Conservation (phyloP, 2,888 invertebrate genomes). For the Amphipoea oculea region DNA sequence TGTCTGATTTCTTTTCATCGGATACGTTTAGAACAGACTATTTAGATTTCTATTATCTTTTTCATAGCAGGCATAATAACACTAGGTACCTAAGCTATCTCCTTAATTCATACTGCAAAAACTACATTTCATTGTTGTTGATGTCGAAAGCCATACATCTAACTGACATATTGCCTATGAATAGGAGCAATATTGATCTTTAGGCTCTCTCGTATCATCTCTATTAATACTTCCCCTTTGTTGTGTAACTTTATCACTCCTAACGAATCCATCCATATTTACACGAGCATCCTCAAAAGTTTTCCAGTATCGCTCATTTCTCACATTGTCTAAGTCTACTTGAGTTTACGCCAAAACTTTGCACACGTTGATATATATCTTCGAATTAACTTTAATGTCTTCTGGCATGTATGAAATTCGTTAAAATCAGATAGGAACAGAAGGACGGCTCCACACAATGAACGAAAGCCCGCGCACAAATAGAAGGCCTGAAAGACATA, state of each 20-base stretch:
- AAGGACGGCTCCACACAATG: not conserved
- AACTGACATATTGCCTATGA: not conserved
- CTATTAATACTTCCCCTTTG: not conserved
- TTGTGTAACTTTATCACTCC: not conserved
- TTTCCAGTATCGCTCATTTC: slow-evolving; percentile 38
- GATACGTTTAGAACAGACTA: not conserved
- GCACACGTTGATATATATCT: slow-evolving; percentile 62
- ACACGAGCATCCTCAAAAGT: slow-evolving; percentile 11
- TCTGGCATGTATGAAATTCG: slow-evolving; percentile 38
- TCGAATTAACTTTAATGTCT: slow-evolving; percentile 61
- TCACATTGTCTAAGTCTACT: slow-evolving; percentile 36
- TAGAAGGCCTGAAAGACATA: not conserved
- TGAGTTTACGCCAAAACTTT: slow-evolving; percentile 57
- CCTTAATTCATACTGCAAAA: not conserved
- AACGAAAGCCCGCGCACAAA: not conserved
- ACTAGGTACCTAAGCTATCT: not conserved
- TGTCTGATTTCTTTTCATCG: not conserved
- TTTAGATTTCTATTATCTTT: not conserved
- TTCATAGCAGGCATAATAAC: not conserved
- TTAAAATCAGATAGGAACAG: not conserved
- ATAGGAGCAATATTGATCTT: not conserved
- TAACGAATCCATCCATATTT: not conserved
- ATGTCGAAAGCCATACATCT: not conserved
- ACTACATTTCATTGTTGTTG: not conserved
- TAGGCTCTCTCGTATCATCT: not conserved